Evolutionary conservation across 2,888 invertebrate genomes (phyloP), one percentile per base, ranked within the genome.

Genomic region (Zaprionus bogoriensis): DNA sequence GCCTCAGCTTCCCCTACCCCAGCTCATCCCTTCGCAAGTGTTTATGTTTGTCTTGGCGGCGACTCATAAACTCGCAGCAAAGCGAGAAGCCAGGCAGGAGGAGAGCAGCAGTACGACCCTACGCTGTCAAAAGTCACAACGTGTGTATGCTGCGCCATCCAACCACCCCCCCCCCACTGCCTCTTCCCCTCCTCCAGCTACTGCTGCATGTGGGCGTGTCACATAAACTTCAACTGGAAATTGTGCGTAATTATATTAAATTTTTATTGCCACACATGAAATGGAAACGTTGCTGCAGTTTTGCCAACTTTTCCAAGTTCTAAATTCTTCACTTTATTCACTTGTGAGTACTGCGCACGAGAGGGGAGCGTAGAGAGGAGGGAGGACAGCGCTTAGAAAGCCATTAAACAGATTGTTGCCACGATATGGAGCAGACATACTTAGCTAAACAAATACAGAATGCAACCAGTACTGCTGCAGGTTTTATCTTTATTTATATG

Each of bases 231-330:
- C 67, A 75, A 62, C 73, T 84, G 75, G 63, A 82, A 87, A 82
- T 81, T 87, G 87, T 81, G 76, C 82, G 87, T 82, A 82, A 82
- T 82, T 82, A 82, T 82, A 87, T 82, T 81, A 84, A 84, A 87
- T 87, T 87, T 87, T 81, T 82, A 82, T 87, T 61, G 67, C 67
- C 59, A 14, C 65, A 80, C 81, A 73, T 77, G 78, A 74, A 81
- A 74, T 68, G 75, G 71, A 77, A 77, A 67, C 59, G 67, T 42
- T 57, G 65, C 61, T 80, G 77, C 82, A 78, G 57, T 78, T 85
- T 68, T 36, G 28, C 23, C 38, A 36, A 55, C 48, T 28, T 55
- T 41, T 38, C 48, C 32, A n/a, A n/a, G 19, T 17, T 42, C 48
- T 30, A 51, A 61, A 3, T 73, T 70, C n/a, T 50, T 45, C 38